Conservation (phyloP, 2,888 invertebrate species). For the Abscondita cerata region DNA sequence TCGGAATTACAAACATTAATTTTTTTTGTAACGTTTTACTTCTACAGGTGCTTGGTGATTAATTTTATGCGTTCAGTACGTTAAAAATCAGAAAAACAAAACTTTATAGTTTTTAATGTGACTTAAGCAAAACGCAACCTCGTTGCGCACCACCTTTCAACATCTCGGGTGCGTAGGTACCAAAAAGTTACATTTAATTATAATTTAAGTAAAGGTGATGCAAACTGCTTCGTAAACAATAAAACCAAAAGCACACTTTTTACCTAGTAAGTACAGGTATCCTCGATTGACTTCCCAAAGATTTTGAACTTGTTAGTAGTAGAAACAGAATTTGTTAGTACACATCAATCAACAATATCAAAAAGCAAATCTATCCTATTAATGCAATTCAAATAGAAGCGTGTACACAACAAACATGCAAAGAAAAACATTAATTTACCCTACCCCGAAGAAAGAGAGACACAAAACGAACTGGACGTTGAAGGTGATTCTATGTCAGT, state of each 20-base stretch:
- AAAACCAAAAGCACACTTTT: conserved; percentile 22
- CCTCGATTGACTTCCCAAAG: conserved; percentile 54
- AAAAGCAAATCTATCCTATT: conserved; percentile 6
- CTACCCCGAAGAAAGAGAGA: conserved; percentile 61
- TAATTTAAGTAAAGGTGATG: too few relatives aligned
- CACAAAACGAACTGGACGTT: conserved; percentile 59
- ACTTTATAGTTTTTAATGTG: too few relatives aligned
- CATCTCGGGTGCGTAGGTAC: too few relatives aligned
- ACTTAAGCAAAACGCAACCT: too few relatives aligned
- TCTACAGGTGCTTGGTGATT: too few relatives aligned
- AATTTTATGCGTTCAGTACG: too few relatives aligned
- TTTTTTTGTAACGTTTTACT: too few relatives aligned
- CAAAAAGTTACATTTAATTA: too few relatives aligned
- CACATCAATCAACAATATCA: background rate
- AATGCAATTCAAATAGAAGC: conserved; percentile 15
- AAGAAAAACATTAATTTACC: conserved; percentile 53
- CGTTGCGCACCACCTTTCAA: too few relatives aligned
- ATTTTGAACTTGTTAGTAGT: conserved; percentile 52
- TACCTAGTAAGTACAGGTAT: conserved; percentile 56
- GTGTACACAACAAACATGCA: conserved; percentile 41
- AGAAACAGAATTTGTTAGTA: conserved; percentile 31
- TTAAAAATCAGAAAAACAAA: too few relatives aligned
- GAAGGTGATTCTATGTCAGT: conserved; percentile 58
- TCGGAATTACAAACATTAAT: too few relatives aligned
- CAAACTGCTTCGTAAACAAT: background rate